Evolutionary conservation across 2,888 invertebrate species (phyloP), one percentile per base, ranked within the genome.

Genomic region (Molorchus minor): DNA sequence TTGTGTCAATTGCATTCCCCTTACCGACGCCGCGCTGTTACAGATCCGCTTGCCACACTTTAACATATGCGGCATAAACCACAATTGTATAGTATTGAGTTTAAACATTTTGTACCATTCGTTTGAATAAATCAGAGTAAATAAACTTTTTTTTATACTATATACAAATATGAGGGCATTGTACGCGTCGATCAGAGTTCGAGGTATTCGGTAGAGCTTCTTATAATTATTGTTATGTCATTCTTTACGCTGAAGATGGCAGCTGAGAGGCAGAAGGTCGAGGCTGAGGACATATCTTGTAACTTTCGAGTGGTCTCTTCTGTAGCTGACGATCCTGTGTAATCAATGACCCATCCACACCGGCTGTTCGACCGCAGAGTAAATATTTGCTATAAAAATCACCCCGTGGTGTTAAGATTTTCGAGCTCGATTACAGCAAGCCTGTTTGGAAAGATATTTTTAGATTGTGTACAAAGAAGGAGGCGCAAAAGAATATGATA

Each of bases 241-340:
- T 58, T 53, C 33, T 29, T 35, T 43, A 17, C 56, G 30, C 45
- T 35, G 49, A 61, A 40, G 21, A 19, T 43, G 55, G 57, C 67
- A 67, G 68, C 61, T 68, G 64, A 57, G 58, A 59, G 58, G 33
- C 53, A 43, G 56, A 43, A 64, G 57, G 47, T 58, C 47, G 58
- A 53, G 49, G 41, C 44, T 47, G 65, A 58, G 49, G 56, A 56
- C 45, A 57, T 46, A 58, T 59, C 68, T 59, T 61, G 68, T 64
- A 62, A 66, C 56, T 65, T 52, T 68, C 60, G 52, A 68, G 65
- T 64, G 68, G 58, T 68, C 61, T 60, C 51, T 58, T 40, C 61
- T 56, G 54, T 59, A 55, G 56, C 62, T 61, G 65, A 56, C 63
- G 63, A 63, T 60, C 63, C 60, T 66, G 46, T 64, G 64, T 61